Conservation (phyloP, 23 tunicate genomes). For the Aplidium turbinatum region DNA sequence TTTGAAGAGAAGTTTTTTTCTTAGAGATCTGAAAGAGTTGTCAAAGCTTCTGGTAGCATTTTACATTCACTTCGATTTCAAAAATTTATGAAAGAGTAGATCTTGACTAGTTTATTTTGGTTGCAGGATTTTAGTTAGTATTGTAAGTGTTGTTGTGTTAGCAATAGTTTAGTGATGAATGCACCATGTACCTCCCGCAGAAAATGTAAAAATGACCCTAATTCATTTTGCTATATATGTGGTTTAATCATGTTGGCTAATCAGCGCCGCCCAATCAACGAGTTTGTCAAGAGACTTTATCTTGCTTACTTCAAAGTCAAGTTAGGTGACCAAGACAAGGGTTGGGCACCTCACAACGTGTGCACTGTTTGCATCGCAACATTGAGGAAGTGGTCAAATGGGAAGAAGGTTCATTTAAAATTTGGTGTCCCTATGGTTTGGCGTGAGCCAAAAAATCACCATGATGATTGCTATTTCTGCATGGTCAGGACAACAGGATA, state of each 20-base stretch:
- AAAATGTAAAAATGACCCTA: neutral
- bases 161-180: too few species aligned
- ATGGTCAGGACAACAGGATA: neutral
- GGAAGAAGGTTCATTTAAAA: neutral
- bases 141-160: too few species aligned
- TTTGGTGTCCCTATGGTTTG: slow-evolving; percentile 22
- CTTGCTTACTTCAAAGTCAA: slow-evolving; percentile 10
- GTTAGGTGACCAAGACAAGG: slow-evolving; percentile 17
- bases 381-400: neutral
- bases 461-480: slow-evolving; percentile 9
- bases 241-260: neutral
- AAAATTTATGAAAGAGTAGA: too few species aligned
- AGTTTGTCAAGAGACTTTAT: neutral
- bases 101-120: too few species aligned
- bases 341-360: slow-evolving; percentile 18
- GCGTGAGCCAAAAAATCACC: neutral
- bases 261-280: neutral
- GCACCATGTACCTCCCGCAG: too few species aligned
- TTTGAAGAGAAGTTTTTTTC: too few species aligned
- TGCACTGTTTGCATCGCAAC: slow-evolving; percentile 6
- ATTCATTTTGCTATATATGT: slow-evolving; percentile 13
- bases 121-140: too few species aligned
- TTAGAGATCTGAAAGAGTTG: too few species aligned
- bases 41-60: too few species aligned
- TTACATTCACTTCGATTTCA: too few species aligned